Evolutionary conservation across 2,113 vertebrate genomes (phyloP).

Genomic region (Uropsilus gracilis): DNA sequence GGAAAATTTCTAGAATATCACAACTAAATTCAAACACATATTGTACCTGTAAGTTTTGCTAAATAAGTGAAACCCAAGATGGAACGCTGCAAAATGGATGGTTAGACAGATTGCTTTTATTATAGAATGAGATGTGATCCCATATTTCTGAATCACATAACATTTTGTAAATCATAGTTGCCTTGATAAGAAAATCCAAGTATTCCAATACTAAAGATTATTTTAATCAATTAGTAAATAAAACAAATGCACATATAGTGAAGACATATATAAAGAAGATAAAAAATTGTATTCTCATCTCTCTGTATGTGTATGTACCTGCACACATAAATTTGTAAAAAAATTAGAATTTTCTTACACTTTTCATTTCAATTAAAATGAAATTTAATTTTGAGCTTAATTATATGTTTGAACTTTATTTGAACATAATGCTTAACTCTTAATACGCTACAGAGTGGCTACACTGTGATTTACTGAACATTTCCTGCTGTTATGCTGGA

Average conservation of each 20-base stretch:
- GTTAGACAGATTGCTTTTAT: background rate
- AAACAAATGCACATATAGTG: background rate
- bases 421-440: background rate
- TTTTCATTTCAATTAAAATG: background rate
- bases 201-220: background rate
- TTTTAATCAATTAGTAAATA: background rate
- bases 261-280: background rate
- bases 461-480: background rate
- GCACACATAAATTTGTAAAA: background rate
- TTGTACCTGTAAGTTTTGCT: background rate
- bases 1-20: background rate
- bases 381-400: background rate
- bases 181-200: background rate
- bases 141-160: too few species aligned
- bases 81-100: background rate
- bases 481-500: background rate
- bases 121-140: background rate
- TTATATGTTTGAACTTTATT: background rate
- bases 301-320: too few species aligned
- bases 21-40: slow-evolving; percentile 38
- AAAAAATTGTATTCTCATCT: background rate
- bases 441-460: background rate
- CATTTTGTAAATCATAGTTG: too few species aligned
- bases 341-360: background rate
- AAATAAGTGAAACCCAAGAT: background rate